Base-by-base conservation (phyloP, 2,113 vertebrate species). In the Phodopus roborovskii region DNA sequence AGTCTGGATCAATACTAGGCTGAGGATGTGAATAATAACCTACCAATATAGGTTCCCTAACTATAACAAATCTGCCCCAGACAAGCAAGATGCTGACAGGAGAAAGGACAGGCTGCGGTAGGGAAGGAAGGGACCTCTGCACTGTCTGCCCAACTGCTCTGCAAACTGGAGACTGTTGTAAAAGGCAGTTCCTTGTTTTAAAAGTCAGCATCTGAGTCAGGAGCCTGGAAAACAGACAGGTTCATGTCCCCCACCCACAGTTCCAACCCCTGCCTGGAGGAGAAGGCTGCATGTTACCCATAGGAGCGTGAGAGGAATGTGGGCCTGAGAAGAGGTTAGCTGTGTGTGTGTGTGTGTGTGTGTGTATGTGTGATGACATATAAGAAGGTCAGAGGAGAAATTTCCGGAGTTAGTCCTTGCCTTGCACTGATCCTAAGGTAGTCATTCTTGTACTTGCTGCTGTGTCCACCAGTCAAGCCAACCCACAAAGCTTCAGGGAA, bases 171-270 rank as follows among this genome's bases (percentile, higher is more conserved):
- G 84, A 50, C 39, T 84, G 36, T 74, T 50, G 33, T 50, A 30
- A 88, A 94, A 97, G 64, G 81, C n/a, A 87, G 85, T 82, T 60
- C 39, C 10, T 50, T 17, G 36, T 58, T 86, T 82, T 70, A n/a
- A 82, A 91, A 71, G 53, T 60, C 50, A 84, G 17, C 26, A 77
- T 82, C 75, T 50, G 45, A 92, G 58, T 39, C 15, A 28, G 30
- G n/a, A 39, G 30, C 22, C 58, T 5, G 30, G 42, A 68, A 64
- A 92, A 66, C 7, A 92, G 78, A 17, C 33, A 71, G 81, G 45
- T 17, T 58, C 6, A 88, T 39, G 7, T 48, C 68, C 26, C 42
- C 45, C 3, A 5, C 0, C 45, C 68, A 90, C 64, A 62, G 79
- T 81, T 39, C 70, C 1, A 30, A 24, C 48, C 33, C 20, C 42